Evolutionary conservation across 2,113 vertebrate species (phyloP), one percentile per base, ranked within the genome.

Genomic region (Perccottus glenii): DNA sequence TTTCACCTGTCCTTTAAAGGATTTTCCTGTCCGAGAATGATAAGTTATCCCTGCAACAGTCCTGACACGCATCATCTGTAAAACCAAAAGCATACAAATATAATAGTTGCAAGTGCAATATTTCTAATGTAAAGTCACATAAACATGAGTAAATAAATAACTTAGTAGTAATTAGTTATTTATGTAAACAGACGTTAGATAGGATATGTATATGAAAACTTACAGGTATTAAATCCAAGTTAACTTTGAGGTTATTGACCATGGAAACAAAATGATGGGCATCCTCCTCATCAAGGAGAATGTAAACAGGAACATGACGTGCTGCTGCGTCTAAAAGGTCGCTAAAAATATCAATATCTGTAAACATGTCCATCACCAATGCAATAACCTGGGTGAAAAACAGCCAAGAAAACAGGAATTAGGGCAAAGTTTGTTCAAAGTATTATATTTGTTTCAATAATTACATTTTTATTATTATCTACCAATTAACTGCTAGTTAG

Each of bases 321-420:
- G 91, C 89, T 0, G 97, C 94, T 0, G 95, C 95, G 0, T 97
- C 95, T 79, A 99, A 63, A 40, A 99, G 94, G 64, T 99, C 98
- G 0, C 89, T 60, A 14, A 99, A 95, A 74, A 99, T 92, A 78
- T 99, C 96, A 70, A 99, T 92, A 0, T 99, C 98, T 0, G 98
- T 99, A 83, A 99, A 99, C 66, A 92, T 81, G 77, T 99, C 98
- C 98, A 99, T 99, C 75, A 98, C 98, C 14, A 99, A 92, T 0
- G 95, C 98, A 49, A 99, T 94, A 70, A 99, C 96, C 98, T 99
- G 74, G 36, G 14, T 84, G 60, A 59, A 60, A 56, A 27, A 85
- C 70, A 78, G 11, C 11, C n/a, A 70, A 48, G 11, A 10, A 57
- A 0, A 9, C 16, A 11, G 33, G 50, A 40, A 36, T 64, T 4